phyloP scores from a whole-genome alignment of 2,797 vertebrate species.

The Alca torda region DNA sequence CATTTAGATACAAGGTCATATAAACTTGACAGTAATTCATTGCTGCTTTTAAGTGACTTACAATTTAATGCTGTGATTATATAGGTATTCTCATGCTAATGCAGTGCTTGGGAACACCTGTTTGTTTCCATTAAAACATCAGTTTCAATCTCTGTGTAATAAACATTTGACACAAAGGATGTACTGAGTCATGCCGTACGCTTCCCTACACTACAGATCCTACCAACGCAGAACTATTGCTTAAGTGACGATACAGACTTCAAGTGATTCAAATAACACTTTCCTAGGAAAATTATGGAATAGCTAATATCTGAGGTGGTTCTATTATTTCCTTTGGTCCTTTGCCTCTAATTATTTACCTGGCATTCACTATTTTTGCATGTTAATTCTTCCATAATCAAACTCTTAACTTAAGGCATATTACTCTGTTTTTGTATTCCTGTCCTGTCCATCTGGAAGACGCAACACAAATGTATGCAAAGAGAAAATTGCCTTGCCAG shows the following conservation, averaged over 20 bases:
- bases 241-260: not conserved
- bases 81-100: slow-evolving; percentile 20
- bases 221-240: not conserved
- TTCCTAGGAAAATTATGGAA: not conserved
- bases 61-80: not conserved
- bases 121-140: slow-evolving; percentile 35
- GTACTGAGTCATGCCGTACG: not conserved
- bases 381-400: not conserved
- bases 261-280: not conserved
- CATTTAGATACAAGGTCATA: slow-evolving; percentile 25
- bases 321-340: not conserved
- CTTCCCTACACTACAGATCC: not conserved
- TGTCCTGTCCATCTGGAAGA: not conserved
- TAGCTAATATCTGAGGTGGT: not conserved
- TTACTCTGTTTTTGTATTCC: not conserved
- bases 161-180: not conserved
- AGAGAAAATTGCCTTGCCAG: not conserved
- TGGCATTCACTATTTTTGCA: not conserved
- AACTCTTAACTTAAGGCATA: not conserved
- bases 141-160: not conserved
- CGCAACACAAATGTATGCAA: not conserved
- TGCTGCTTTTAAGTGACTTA: slow-evolving; percentile 18
- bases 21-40: slow-evolving; percentile 31
- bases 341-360: not conserved
- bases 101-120: slow-evolving; percentile 17